Percentiles rank a stretch among this genome's conserved stretches.
Evolutionary conservation across 23 tunicate genomes (phyloP).

Genomic region (Diplosoma virens): DNA sequence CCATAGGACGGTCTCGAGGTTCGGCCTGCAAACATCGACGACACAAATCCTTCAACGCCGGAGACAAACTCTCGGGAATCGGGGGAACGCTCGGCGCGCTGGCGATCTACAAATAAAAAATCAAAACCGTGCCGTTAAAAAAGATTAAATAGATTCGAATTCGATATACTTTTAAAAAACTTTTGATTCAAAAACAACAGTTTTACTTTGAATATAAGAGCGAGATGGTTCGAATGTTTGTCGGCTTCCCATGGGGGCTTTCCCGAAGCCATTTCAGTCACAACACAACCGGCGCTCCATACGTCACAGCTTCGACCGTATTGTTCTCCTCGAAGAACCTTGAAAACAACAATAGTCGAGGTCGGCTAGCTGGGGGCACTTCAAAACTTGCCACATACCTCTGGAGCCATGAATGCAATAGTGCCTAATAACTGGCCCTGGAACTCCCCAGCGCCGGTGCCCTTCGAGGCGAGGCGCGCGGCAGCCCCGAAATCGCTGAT

Average conservation of each 20-base stretch:
- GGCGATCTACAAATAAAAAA: conserved; percentile 49
- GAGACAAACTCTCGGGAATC: conserved; percentile 81
- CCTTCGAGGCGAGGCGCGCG: conserved; percentile 78
- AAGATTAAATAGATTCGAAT: too few species aligned
- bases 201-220: conserved; percentile 78
- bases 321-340: conserved; percentile 91
- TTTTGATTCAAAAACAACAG: neutral
- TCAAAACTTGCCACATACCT: conserved; percentile 34
- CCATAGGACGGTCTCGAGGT: conserved; percentile 74
- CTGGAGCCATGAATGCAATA: conserved; percentile 92
- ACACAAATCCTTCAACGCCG: conserved; percentile 81
- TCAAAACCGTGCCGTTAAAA: too few species aligned
- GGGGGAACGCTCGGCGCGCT: conserved; percentile 80
- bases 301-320: conserved; percentile 92
- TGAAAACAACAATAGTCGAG: neutral
- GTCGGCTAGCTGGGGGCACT: neutral
- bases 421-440: conserved; percentile 89
- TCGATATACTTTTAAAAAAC: neutral
- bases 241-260: conserved; percentile 94
- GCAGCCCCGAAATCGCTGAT: conserved; percentile 94
- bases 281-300: conserved; percentile 91
- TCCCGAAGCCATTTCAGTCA: conserved; percentile 88
- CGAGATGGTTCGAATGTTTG: conserved; percentile 87
- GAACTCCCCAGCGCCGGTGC: conserved; percentile 86
- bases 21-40: conserved; percentile 77